These are phyloP conservation scores for Intellagama lesueurii DNA, from an alignment of 2,797 vertebrate genomes.

Conservation along the genomic window DNA sequence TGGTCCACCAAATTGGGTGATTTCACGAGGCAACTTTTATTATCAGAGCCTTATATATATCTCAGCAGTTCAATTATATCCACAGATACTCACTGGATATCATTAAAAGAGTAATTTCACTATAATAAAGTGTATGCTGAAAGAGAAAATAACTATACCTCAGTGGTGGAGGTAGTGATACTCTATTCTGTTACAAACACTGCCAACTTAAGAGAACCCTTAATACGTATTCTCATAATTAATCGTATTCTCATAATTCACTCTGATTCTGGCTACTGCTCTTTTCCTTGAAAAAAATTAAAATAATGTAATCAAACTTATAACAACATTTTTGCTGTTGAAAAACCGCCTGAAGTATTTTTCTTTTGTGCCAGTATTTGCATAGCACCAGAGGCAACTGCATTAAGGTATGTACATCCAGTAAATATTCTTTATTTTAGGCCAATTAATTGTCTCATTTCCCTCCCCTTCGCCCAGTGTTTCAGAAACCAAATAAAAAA, in stretches of 20 bases:
- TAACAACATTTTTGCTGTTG: constrained; percentile 43
- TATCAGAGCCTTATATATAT: too few relatives aligned
- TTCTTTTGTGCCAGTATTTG: constrained; percentile 52
- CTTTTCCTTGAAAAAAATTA: constrained; percentile 58
- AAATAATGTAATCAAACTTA: constrained; percentile 27
- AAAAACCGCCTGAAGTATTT: constrained; percentile 46
- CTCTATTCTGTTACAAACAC: constrained; percentile 29
- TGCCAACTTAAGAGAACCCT: constrained; percentile 43
- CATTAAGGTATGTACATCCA: constrained; percentile 29
- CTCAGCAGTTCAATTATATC: too few relatives aligned
- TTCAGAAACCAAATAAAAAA: constrained; percentile 42
- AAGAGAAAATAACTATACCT: neutral
- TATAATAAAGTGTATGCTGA: neutral
- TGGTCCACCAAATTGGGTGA: too few relatives aligned
- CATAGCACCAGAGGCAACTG: constrained; percentile 45
- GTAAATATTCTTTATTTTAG: constrained; percentile 26
- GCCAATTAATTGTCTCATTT: neutral
- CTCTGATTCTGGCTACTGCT: constrained; percentile 51
- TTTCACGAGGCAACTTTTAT: too few relatives aligned
- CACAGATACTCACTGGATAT: neutral
- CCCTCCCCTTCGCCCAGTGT: neutral
- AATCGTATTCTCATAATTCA: constrained; percentile 26
- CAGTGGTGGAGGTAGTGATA: neutral
- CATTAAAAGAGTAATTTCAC: neutral
- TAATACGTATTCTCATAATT: constrained; percentile 44